phyloP scores from a whole-genome alignment of 1,140 invertebrate genomes.

The Cataglyphis hispanica region DNA sequence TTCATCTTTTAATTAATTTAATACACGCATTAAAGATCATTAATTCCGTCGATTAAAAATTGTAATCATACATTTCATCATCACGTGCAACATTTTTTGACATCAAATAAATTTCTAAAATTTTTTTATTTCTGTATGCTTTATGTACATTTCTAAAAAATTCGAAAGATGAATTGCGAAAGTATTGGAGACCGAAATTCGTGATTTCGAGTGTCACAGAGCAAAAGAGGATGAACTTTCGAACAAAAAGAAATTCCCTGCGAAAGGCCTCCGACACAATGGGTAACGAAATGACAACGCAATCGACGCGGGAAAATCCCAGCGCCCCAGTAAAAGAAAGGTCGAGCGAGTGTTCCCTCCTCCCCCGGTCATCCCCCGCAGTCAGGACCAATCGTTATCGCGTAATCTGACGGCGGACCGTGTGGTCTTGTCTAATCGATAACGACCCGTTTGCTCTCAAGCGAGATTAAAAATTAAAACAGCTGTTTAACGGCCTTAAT shows the following conservation, averaged over 20 bases:
- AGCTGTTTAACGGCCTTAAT: constrained; percentile 29
- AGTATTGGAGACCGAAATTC: not conserved
- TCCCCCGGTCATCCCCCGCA: not conserved
- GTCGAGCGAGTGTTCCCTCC: constrained; percentile 23
- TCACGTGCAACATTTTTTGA: not conserved
- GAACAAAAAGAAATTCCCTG: not conserved
- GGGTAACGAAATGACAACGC: constrained; percentile 48
- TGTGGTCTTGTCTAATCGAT: constrained; percentile 49
- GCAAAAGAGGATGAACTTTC: not conserved
- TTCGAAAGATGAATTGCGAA: not conserved
- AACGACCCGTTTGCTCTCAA: constrained; percentile 2
- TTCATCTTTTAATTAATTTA: too few relatives aligned
- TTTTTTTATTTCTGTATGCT: not conserved
- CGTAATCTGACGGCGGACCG: constrained; percentile 39
- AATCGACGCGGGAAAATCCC: constrained; percentile 28
- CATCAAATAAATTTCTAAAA: not conserved
- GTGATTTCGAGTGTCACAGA: not conserved
- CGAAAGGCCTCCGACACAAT: constrained; percentile 35
- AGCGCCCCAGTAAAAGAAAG: constrained; percentile 35
- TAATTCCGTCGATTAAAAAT: too few relatives aligned
- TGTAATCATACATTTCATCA: too few relatives aligned
- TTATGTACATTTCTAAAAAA: not conserved
- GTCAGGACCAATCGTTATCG: constrained; percentile 56
- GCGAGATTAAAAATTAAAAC: constrained; percentile 51
- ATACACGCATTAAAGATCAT: too few relatives aligned